Evolutionary conservation across 1,140 invertebrate species (phyloP).

Genomic region (Oppia nitens): DNA sequence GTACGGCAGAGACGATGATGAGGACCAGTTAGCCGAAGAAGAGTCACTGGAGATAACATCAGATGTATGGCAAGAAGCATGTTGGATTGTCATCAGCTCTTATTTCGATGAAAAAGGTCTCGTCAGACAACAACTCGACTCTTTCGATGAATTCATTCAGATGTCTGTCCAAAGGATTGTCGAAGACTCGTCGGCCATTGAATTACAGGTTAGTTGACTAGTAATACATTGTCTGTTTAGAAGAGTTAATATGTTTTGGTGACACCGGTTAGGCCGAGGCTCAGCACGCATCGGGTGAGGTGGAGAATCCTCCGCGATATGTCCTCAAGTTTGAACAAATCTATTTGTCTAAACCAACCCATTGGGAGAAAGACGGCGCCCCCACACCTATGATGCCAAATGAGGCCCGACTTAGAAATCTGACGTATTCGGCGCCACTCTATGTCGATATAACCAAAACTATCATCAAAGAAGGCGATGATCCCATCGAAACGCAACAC

Average conservation of each 20-base stretch:
- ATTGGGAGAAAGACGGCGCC: conserved; percentile 99
- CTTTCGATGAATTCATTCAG: conserved; percentile 98
- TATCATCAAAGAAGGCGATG: conserved; percentile 70
- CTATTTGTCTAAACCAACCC: conserved; percentile 94
- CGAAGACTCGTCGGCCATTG: conserved; percentile 92
- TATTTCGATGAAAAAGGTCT: conserved; percentile 98
- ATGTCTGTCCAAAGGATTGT: conserved; percentile 99
- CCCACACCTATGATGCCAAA: conserved; percentile 99
- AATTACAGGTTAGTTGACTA: conserved; percentile 45
- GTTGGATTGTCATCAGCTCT: conserved; percentile 98
- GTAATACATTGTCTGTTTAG: not conserved
- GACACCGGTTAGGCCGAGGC: conserved; percentile 57
- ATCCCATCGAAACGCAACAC: conserved; percentile 79
- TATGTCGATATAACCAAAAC: conserved; percentile 98
- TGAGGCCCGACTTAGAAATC: conserved; percentile 57
- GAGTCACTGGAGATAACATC: conserved; percentile 77
- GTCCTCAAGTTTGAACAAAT: conserved; percentile 95
- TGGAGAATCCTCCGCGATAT: conserved; percentile 81
- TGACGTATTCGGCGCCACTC: conserved; percentile 78
- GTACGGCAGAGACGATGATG: no score
- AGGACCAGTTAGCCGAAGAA: conserved; percentile 30
- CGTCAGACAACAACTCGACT: conserved; percentile 94
- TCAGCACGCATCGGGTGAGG: conserved; percentile 77
- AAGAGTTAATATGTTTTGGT: not conserved
- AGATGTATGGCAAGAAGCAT: conserved; percentile 97